Evolutionary conservation across 2,113 vertebrate species (phyloP), one percentile per base, ranked within the genome.

Genomic region (Cnemophilus loriae): DNA sequence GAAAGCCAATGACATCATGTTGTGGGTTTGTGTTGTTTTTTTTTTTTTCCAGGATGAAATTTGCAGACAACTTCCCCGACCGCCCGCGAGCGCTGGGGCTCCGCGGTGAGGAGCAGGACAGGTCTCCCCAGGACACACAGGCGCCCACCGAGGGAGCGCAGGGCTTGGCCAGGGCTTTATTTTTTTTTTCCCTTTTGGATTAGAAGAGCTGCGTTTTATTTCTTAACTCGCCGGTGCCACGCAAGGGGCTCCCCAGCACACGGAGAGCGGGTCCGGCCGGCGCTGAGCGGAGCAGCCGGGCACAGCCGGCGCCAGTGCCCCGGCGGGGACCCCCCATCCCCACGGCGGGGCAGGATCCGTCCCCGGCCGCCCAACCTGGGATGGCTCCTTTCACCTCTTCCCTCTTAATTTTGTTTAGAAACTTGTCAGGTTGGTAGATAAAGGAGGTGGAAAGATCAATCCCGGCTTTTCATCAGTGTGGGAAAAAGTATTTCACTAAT

Each of bases 401-500:
- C 96, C 97, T 96, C 97, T 97, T 96, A 91, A 92, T 96, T 96
- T 96, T 96, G 96, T 96, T 97, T 95, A 96, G 93, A 93, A 86
- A 94, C 95, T 95, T 98, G 98, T 98, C 98, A 98, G 91, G 86
- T 97, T 97, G 96, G 97, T 96, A 97, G 98, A 98, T 98, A 98
- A 98, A 98, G 95, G 84, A 97, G 97, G 98, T 97, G 97, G 96
- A 98, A 97, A 98, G 98, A 98, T 98, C 98, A 98, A 97, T 95
- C 93, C 94, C 33, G 69, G 94, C 97, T 97, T 98, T 98, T 98
- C 97, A 98, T 96, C 96, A 97, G 91, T 97, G 97, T 98, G 98
- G 98, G 98, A 98, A 98, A 97, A 98, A 97, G 97, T 96, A 98
- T 98, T 97, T 96, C 98, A 97, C 98, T 98, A 98, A 98, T 98